Evolutionary conservation across 2,797 vertebrate genomes (phyloP), one percentile per base, ranked within the genome.

Genomic region (Tokudaia tokunoshimensis): DNA sequence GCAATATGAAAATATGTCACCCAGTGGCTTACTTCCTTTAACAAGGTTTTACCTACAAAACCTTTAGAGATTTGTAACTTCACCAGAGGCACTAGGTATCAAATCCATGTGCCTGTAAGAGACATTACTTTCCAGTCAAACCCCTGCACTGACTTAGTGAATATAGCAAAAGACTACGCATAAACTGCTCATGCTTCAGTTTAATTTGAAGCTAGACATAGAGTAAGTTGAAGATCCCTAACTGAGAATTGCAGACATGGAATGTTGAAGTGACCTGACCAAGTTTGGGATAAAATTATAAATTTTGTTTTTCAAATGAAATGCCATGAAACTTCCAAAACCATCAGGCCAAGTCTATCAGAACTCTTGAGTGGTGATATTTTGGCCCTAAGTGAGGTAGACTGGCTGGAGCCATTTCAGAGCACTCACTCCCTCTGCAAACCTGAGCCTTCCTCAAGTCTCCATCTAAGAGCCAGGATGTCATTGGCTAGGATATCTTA

Each of bases 181-280:
- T 91, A 88, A 78, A 11, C 78, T 83, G 6, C 80, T 90, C 65
- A 24, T 74, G 37, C 91, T 95, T 97, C 61, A 84, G 76, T 92
- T 97, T 95, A 88, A 97, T 88, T 95, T 65, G 90, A 79, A 97
- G 88, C 89, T 80, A 88, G 84, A 97, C 97, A 90, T 78, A 93
- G 65, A 88, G 76, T 24, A 81, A 10, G 76, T 94, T 74, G 20
- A 75, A 50, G 90, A 74, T 93, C 94, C 83, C 55, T 81, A 72
- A 91, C 74, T 59, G 61, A 95, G 57, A 17, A 67, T 34, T 52
- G 9, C n/a, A 95, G 61, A 31, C 15, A 65, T 67, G 57, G 96
- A 96, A 87, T 90, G 34, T 92, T 84, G 47, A 20, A 84, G 34
- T 41, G 50, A 88, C 93, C 78, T 14, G 26, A 85, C 95, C 70